Base-by-base conservation (phyloP, 2,888 invertebrate genomes). In the Amblyteles armatorius region DNA sequence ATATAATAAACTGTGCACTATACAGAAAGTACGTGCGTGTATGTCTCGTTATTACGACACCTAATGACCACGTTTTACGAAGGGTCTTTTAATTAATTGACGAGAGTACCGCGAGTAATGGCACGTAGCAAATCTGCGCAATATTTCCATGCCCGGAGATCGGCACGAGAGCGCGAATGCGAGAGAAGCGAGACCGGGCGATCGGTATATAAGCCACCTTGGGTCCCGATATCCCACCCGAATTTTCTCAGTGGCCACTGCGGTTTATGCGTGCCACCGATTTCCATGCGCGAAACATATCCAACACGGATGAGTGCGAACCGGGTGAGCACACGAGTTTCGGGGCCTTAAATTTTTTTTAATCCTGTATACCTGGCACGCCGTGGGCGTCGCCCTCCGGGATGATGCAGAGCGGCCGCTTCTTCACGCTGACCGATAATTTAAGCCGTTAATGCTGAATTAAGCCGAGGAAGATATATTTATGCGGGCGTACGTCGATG, bases 401-500 rank as follows among this genome's bases (percentile, higher is more conserved):
- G 81, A 83, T 74, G 87, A 86, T 88, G 86, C 88, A 71, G 83
- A 83, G 86, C 69, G 77, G 80, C 16, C 79, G 83, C 71, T 81
- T 86, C 84, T 87, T 82, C 86, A 84, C 87, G 88, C 80, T 77
- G 86, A 84, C 84, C 90, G 87, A 90, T 90, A 92, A 91, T 92
- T 92, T 91, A 87, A 90, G 82, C 88, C 89, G 91, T 91, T 92
- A 91, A 92, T 91, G 86, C 89, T 89, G 90, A 92, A 92, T 92
- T 92, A 92, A 92, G 90, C 89, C 83, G 78, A 83, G 79, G 82
- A 76, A 76, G 88, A 89, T 88, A 89, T 90, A 89, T 90, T 90
- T 89, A 90, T 88, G 88, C 86, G 87, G 83, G 87, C 83, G 83
- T 87, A 86, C 82, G 84, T 87, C 86, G 85, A 88, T 88, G 89